These are phyloP conservation scores for Marcusenius ussheri DNA, from an alignment of 2,113 vertebrate species.

Conservation along the genomic window DNA sequence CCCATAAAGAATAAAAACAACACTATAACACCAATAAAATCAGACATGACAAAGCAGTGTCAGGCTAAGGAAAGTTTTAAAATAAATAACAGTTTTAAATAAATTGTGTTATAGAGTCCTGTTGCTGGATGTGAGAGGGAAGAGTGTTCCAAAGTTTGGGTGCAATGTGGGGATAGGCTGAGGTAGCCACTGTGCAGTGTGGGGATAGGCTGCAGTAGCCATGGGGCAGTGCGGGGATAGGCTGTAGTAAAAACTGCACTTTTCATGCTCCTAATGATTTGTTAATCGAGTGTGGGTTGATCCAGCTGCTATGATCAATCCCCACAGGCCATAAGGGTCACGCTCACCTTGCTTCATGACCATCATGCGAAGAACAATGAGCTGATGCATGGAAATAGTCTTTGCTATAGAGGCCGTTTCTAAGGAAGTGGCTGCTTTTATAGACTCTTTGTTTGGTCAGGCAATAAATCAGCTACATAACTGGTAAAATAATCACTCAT, in stretches of 20 bases:
- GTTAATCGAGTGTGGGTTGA: neutral
- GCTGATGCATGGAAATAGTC: neutral
- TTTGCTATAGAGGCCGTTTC: neutral
- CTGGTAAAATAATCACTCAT: neutral
- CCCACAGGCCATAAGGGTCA: neutral
- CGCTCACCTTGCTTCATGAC: neutral
- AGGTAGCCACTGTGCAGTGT: too few relatives aligned
- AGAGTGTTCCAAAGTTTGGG: neutral
- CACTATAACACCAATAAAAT: neutral
- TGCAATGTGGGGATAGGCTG: neutral
- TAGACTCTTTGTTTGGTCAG: neutral
- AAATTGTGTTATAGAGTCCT: too few relatives aligned
- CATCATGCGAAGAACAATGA: neutral
- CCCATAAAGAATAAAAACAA: neutral
- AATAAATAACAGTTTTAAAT: too few relatives aligned
- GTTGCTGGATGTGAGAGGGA: neutral
- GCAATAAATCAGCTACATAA: neutral
- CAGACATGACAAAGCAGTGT: neutral
- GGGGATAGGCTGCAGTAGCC: too few relatives aligned
- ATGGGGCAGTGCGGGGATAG: too few relatives aligned
- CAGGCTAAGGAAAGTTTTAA: neutral
- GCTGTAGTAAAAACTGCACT: neutral
- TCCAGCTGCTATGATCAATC: neutral
- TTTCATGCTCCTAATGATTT: neutral
- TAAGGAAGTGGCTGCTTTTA: conserved; percentile 3